These are phyloP conservation scores for Elysia crispata DNA, from an alignment of 2,888 invertebrate genomes.

Conservation along the genomic window DNA sequence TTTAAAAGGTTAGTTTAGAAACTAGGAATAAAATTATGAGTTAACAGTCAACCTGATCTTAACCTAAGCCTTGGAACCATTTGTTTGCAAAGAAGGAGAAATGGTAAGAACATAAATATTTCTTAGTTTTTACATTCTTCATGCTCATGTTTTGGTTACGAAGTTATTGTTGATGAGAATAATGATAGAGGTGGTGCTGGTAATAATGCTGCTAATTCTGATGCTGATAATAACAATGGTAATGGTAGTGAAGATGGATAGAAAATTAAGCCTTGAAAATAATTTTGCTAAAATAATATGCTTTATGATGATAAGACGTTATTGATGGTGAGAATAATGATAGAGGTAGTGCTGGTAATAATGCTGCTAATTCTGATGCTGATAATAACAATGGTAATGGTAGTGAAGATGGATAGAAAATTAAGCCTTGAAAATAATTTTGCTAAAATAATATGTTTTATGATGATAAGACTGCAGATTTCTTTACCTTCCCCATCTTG, in stretches of 20 bases:
- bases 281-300: background rate
- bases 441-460: background rate
- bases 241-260: background rate
- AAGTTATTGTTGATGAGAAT: background rate
- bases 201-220: no score
- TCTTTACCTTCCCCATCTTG: constrained; percentile 74
- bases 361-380: no score
- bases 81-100: no score
- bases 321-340: background rate
- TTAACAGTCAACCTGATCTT: no score
- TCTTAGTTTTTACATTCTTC: background rate
- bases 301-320: background rate
- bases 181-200: background rate
- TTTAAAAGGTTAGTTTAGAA: no score
- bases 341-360: background rate
- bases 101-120: background rate
- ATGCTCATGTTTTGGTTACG: background rate
- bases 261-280: background rate
- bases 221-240: background rate
- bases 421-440: background rate
- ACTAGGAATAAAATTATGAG: no score
- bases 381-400: background rate
- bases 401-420: background rate
- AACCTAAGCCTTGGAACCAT: no score
- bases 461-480: background rate